Evolutionary conservation across 1,140 invertebrate genomes (phyloP).

Genomic region (Glossosoma conforme): DNA sequence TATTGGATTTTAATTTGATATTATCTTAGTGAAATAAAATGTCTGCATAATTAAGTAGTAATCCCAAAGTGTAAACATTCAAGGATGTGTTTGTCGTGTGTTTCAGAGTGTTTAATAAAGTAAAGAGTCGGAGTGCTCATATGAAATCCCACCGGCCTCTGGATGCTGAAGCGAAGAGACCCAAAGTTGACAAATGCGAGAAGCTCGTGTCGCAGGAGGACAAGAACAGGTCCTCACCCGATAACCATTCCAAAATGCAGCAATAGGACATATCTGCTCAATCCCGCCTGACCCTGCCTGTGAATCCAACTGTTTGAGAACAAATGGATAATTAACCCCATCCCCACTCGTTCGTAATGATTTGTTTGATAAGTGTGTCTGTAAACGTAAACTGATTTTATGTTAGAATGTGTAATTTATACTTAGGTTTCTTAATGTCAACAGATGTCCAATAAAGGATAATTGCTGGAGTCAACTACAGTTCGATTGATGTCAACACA

Average conservation of each 20-base stretch:
- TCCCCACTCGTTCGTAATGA: constrained; percentile 4
- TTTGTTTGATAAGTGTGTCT: constrained; percentile 2
- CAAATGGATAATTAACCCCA: neutral
- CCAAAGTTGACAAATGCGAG: constrained; percentile 52
- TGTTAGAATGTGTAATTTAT: neutral
- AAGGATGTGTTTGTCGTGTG: constrained; percentile 30
- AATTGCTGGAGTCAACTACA: constrained; percentile 22
- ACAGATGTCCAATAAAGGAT: constrained; percentile 23
- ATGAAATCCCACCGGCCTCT: constrained; percentile 94
- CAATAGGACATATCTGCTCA: constrained; percentile 30
- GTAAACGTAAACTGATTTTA: neutral
- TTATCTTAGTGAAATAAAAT: too few species aligned
- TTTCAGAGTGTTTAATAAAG: constrained; percentile 93
- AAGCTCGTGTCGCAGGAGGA: constrained; percentile 46
- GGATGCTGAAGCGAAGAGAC: constrained; percentile 58
- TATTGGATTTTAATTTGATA: too few species aligned
- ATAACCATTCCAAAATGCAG: constrained; percentile 42
- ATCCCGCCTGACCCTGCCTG: constrained; percentile 22
- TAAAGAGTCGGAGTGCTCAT: constrained; percentile 95
- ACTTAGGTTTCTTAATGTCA: constrained; percentile 6
- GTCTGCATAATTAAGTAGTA: too few species aligned
- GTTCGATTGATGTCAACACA: constrained; percentile 22
- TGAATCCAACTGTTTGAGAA: constrained; percentile 11
- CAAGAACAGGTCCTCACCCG: constrained; percentile 41
- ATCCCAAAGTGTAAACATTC: constrained; percentile 1